Evolutionary conservation across 92 coral and sea anemone genomes (phyloP).

Genomic region (Phenganax subtilis): DNA sequence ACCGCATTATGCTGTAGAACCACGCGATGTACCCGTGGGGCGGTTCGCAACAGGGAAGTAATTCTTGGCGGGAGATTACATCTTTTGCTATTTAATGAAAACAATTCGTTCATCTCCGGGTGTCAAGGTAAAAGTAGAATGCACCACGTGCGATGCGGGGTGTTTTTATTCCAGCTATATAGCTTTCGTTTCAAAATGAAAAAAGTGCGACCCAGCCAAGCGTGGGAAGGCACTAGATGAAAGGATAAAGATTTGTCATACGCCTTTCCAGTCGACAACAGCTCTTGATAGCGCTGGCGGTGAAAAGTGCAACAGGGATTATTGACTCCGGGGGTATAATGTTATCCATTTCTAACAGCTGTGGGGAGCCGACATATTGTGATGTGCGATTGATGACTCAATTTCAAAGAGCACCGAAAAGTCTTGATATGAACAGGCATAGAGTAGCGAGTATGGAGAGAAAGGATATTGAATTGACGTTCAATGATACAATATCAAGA

Average conservation of each 20-base stretch:
- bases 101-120: conserved; percentile 44
- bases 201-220: neutral
- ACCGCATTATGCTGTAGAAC: neutral
- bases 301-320: conserved; percentile 27
- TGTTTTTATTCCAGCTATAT: neutral
- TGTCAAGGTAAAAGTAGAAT: conserved; percentile 35
- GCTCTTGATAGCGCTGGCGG: conserved; percentile 9
- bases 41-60: conserved; percentile 31
- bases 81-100: conserved; percentile 38
- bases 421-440: neutral
- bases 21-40: conserved; percentile 20
- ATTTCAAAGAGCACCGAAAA: conserved; percentile 33
- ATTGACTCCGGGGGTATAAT: conserved; percentile 29
- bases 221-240: neutral
- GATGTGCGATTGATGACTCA: conserved; percentile 38
- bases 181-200: conserved; percentile 10
- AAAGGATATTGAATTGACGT: conserved; percentile 19
- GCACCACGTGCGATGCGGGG: conserved; percentile 40
- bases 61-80: conserved; percentile 35
- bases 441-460: conserved; percentile 28
- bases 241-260: neutral
- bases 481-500: neutral
- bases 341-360: conserved; percentile 42
- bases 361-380: conserved; percentile 40
- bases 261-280: neutral